These are phyloP conservation scores for Eilema depressum DNA, from an alignment of 2,888 invertebrate species.

Conservation along the genomic window DNA sequence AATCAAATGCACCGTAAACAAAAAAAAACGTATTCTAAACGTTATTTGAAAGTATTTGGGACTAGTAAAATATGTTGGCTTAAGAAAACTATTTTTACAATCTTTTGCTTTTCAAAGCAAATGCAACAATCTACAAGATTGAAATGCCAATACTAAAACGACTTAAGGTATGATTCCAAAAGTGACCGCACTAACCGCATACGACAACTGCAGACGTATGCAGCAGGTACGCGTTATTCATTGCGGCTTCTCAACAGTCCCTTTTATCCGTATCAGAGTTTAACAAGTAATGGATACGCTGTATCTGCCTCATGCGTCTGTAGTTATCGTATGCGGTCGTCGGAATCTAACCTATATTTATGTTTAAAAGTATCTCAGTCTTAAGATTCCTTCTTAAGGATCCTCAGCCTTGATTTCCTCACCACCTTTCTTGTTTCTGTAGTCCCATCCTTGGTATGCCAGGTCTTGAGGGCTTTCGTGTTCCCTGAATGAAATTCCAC, in stretches of 20 bases:
- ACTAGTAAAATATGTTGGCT: not conserved
- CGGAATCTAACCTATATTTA: too few relatives aligned
- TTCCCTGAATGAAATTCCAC: slow-evolving; percentile 89
- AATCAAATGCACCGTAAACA: not conserved
- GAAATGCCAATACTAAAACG: not conserved
- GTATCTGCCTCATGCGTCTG: too few relatives aligned
- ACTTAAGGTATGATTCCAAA: too few relatives aligned
- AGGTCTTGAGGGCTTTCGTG: slow-evolving; percentile 88
- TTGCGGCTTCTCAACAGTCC: too few relatives aligned
- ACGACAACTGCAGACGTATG: too few relatives aligned
- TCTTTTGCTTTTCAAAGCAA: not conserved
- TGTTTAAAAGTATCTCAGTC: slow-evolving; percentile 34
- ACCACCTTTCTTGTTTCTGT: slow-evolving; percentile 85
- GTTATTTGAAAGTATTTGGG: not conserved
- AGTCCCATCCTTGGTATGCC: slow-evolving; percentile 92
- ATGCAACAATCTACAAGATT: not conserved
- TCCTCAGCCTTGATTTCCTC: slow-evolving; percentile 82
- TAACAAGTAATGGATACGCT: too few relatives aligned
- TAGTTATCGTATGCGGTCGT: too few relatives aligned
- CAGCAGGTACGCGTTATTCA: too few relatives aligned
- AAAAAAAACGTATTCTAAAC: not conserved
- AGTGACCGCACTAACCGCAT: too few relatives aligned
- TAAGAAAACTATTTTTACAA: not conserved
- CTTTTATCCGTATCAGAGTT: too few relatives aligned
- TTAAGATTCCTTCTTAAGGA: slow-evolving; percentile 52